These are phyloP conservation scores for Eolophus roseicapilla DNA, from an alignment of 2,113 vertebrate species.

Conservation along the genomic window DNA sequence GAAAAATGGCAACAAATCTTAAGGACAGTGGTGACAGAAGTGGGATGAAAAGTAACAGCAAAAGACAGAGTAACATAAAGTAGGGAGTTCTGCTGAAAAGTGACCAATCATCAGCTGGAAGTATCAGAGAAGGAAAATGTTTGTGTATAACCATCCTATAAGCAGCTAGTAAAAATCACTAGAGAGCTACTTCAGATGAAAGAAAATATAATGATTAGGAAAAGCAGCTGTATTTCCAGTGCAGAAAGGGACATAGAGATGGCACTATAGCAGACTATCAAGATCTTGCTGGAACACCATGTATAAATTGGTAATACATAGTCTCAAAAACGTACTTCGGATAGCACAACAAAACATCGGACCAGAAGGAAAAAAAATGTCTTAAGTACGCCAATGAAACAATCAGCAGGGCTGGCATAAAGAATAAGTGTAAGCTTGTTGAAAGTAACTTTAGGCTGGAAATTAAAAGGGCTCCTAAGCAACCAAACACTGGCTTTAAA, in stretches of 20 bases:
- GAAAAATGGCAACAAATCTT: not conserved
- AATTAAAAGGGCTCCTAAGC: not conserved
- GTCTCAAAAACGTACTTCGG: not conserved
- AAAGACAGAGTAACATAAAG: not conserved
- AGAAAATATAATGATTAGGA: not conserved
- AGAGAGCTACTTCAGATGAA: not conserved
- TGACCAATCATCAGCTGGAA: not conserved
- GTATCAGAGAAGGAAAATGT: not conserved
- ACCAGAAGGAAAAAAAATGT: not conserved
- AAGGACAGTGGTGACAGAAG: not conserved
- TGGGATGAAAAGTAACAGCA: not conserved
- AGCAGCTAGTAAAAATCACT: not conserved
- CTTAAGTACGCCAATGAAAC: not conserved
- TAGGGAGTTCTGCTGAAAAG: not conserved
- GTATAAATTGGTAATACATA: not conserved
- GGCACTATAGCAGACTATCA: accelerated
- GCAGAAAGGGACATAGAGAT: not conserved
- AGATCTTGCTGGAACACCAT: not conserved
- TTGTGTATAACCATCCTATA: not conserved
- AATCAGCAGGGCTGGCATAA: not conserved
- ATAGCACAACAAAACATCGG: not conserved
- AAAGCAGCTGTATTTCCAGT: not conserved
- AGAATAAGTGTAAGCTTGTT: not conserved
- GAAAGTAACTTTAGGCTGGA: not conserved
- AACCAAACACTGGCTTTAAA: not conserved